These are phyloP conservation scores for Protophormia terraenovae DNA, from an alignment of 2,888 invertebrate species.

Conservation along the genomic window DNA sequence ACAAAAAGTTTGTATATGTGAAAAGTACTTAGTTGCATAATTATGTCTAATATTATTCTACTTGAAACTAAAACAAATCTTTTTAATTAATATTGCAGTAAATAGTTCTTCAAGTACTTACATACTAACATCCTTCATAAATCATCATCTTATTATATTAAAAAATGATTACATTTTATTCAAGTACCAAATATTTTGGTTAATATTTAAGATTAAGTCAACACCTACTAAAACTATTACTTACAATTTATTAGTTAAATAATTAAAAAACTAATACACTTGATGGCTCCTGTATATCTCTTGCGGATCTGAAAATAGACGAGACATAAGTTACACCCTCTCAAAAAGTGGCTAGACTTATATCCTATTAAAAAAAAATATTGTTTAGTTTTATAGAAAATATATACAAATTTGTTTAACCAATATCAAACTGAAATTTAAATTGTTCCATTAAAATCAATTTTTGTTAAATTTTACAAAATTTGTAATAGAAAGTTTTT, in stretches of 20 bases:
- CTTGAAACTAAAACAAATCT: no score
- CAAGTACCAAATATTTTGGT: not conserved
- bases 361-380: no score
- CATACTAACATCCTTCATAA: not conserved
- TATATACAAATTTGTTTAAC: no score
- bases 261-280: not conserved
- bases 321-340: not conserved
- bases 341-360: not conserved
- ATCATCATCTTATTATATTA: not conserved
- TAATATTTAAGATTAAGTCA: not conserved
- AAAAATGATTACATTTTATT: not conserved
- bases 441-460: no score
- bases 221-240: not conserved
- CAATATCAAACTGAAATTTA: no score
- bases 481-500: not conserved
- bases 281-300: not conserved
- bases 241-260: not conserved
- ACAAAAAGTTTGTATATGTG: no score
- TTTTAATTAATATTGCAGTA: not conserved
- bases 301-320: not conserved
- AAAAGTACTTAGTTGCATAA: no score
- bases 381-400: no score
- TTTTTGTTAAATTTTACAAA: no score
- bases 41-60: no score
- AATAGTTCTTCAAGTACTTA: not conserved